These are phyloP conservation scores for Chrosomus eos DNA, from an alignment of 2,797 vertebrate genomes.

Conservation along the genomic window DNA sequence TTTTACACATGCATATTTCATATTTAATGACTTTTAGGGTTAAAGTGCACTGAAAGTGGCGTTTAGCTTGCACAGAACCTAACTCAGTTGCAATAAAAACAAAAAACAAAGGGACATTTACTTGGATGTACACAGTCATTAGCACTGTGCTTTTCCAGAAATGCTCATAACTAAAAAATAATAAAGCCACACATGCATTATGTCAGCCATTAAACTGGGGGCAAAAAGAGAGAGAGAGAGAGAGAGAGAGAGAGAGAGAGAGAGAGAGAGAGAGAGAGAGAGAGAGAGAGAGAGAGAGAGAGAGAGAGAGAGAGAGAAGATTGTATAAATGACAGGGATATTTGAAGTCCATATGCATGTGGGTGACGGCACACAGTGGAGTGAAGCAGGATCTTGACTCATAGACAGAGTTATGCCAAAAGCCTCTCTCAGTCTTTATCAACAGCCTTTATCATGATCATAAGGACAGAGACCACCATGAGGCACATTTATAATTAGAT, in stretches of 20 bases:
- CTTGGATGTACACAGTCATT: constrained; percentile 11
- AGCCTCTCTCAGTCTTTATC: constrained; percentile 49
- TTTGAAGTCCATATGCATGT: constrained; percentile 49
- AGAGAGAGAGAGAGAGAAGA: neutral
- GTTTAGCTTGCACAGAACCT: neutral
- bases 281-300: neutral
- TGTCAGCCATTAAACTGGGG: constrained; percentile 22
- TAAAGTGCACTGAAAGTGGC: neutral
- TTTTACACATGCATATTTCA: neutral
- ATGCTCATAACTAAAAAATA: constrained; percentile 17
- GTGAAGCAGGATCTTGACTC: constrained; percentile 53
- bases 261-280: neutral
- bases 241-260: neutral
- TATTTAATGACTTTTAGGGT: neutral
- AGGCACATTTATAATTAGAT: constrained; percentile 57
- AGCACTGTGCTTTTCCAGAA: constrained; percentile 23
- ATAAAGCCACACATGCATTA: constrained; percentile 43
- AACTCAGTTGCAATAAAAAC: neutral
- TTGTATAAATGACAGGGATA: constrained; percentile 43
- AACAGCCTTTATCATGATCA: constrained; percentile 52
- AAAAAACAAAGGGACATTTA: neutral
- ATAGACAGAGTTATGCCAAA: constrained; percentile 48
- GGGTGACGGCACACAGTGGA: constrained; percentile 45
- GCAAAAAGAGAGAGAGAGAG: neutral
- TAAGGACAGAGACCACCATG: constrained; percentile 47